Evolutionary conservation across 2,113 vertebrate species (phyloP), one percentile per base, ranked within the genome.

Genomic region (Sturnus vulgaris): DNA sequence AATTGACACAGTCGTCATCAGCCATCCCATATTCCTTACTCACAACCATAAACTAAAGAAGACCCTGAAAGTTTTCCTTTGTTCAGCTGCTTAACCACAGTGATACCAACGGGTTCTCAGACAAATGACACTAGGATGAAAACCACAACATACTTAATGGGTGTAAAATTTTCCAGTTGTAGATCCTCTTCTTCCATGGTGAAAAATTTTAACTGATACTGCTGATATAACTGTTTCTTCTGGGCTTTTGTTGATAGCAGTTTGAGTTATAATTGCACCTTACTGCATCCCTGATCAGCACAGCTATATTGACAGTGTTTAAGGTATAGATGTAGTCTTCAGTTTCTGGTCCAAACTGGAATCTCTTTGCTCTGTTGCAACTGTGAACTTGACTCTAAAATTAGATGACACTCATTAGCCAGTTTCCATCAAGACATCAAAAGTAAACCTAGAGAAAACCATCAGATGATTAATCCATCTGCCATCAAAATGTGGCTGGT

Each of bases 121-220:
- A 37, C 2, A 2, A 18, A 24, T 64, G 5, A 56, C n/a, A 31
- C 9, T 46, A 24, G 19, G 13, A 61, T 25, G 11, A 86, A 8
- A 17, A 79, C 28, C 12, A 25, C 1, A 1, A 7, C 5, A 44
- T 15, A 25, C 12, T 49, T 69, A 4, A 2, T 2, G 18, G 28
- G 5, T 20, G 42, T 49, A 40, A 40, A 17, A 60, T 49, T 25
- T 65, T 86, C 17, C 39, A 12, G 15, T 19, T 60, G 8, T 21
- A 61, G 24, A 75, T 30, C 6, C 3, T 69, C 8, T 61, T 84
- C 40, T 49, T 19, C 31, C 76, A 16, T 0, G 1, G 11, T 3
- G 4, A 69, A 35, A 82, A 84, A 3, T 46, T n/a, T 27, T 40
- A 50, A 52, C 33, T 39, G 24, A 52, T 42, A 63, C 8, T 49